Conservation (phyloP, 2,113 vertebrate genomes). For the Propithecus coquereli region DNA sequence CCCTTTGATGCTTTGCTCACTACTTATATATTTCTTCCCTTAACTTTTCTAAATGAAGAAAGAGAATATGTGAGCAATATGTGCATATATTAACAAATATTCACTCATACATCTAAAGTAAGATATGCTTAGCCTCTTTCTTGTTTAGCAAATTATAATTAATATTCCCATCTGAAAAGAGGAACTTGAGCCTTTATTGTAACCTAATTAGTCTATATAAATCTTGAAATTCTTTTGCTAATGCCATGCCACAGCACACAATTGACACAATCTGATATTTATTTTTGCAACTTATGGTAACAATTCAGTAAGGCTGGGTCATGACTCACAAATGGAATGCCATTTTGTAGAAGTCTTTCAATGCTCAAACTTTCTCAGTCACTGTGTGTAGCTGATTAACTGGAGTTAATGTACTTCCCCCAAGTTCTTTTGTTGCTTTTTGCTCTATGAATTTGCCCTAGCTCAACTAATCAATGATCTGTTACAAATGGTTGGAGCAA, state of each 20-base stretch:
- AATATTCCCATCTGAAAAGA: conserved; percentile 19
- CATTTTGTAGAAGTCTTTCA: conserved; percentile 66
- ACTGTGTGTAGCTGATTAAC: neutral
- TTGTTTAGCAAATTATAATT: neutral
- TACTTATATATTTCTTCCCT: neutral
- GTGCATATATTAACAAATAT: neutral
- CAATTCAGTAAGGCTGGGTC: neutral
- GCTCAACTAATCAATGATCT: conserved; percentile 36
- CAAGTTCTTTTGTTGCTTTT: conserved; percentile 46
- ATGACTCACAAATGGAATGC: conserved; percentile 50
- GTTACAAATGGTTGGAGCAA: neutral
- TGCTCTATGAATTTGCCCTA: conserved; percentile 56
- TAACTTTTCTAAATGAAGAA: neutral
- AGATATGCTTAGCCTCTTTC: neutral
- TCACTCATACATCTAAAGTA: neutral
- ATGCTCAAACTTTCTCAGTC: conserved; percentile 57
- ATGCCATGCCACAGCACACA: neutral
- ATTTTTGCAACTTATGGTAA: conserved; percentile 50
- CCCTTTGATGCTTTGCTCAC: neutral
- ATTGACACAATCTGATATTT: conserved; percentile 39
- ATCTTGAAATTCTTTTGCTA: conserved; percentile 27
- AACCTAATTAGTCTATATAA: neutral
- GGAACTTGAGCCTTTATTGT: neutral
- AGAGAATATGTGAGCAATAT: neutral
- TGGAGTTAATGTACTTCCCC: conserved; percentile 53